Evolutionary conservation across 64 coral and sea anemone species (phyloP).

Genomic region (Montipora sp.): DNA sequence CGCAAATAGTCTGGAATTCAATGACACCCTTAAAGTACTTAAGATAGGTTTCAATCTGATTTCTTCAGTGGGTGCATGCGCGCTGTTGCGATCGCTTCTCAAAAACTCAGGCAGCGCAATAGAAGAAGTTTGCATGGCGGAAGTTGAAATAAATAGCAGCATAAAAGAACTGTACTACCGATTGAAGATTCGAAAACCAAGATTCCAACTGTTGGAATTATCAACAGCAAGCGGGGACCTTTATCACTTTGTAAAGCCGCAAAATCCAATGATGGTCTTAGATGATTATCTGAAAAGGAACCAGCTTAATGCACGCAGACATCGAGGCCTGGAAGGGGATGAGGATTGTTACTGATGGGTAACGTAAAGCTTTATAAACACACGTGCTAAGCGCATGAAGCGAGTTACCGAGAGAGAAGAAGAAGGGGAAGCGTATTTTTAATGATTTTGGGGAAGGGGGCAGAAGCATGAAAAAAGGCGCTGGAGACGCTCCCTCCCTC

Average conservation of each 20-base stretch:
- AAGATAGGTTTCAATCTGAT: slow-evolving; percentile 74
- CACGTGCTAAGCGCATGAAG: too few relatives aligned
- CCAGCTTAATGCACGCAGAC: slow-evolving; percentile 5
- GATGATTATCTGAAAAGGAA: slow-evolving; percentile 81
- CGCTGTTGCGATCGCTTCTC: slow-evolving; percentile 55
- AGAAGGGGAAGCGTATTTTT: too few relatives aligned
- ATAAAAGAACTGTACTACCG: slow-evolving; percentile 68
- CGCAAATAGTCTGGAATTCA: slow-evolving; percentile 75
- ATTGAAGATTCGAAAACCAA: slow-evolving; percentile 65
- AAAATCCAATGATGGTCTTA: slow-evolving; percentile 57
- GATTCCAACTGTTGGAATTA: slow-evolving; percentile 70
- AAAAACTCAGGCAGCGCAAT: slow-evolving; percentile 63
- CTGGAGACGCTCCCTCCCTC: too few relatives aligned
- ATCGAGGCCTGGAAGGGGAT: not conserved
- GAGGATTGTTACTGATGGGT: not conserved
- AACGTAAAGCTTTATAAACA: too few relatives aligned
- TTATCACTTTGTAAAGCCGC: slow-evolving; percentile 79
- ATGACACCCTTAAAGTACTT: slow-evolving; percentile 68
- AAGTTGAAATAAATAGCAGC: slow-evolving; percentile 72
- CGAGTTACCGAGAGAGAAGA: too few relatives aligned
- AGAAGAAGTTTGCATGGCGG: slow-evolving; percentile 69
- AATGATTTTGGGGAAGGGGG: too few relatives aligned
- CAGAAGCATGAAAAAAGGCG: too few relatives aligned
- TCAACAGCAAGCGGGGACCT: slow-evolving; percentile 68
- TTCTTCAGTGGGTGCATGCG: slow-evolving; percentile 67